Evolutionary conservation across 92 coral and sea anemone species (phyloP).

Genomic region (Scolanthus callimorphus): DNA sequence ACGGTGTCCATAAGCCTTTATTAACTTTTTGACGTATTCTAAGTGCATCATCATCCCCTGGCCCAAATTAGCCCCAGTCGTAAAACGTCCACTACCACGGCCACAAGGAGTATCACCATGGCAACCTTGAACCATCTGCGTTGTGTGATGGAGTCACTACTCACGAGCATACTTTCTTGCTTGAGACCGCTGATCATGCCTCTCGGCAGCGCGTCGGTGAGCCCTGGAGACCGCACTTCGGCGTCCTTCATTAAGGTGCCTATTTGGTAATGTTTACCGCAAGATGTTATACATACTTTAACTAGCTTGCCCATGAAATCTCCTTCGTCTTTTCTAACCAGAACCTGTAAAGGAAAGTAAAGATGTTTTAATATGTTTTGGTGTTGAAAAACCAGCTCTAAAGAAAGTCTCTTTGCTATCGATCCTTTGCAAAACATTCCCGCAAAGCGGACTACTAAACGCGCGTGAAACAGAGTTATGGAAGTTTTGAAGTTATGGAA

Average conservation of each 20-base stretch:
- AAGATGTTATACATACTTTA: conserved; percentile 67
- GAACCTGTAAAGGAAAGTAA: conserved; percentile 44
- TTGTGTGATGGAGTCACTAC: conserved; percentile 7
- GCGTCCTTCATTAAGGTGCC: conserved; percentile 65
- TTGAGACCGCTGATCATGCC: conserved; percentile 92
- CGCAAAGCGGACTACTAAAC: too few relatives aligned
- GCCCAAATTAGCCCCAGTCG: conserved; percentile 68
- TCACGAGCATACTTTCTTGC: conserved; percentile 13
- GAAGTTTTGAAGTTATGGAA: too few relatives aligned
- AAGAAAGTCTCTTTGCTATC: too few relatives aligned
- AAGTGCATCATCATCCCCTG: conserved; percentile 16
- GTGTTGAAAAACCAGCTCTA: too few relatives aligned
- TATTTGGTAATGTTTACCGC: conserved; percentile 87
- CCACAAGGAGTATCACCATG: conserved; percentile 62
- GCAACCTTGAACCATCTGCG: conserved; percentile 60
- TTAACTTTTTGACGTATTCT: neutral
- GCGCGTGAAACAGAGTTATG: too few relatives aligned
- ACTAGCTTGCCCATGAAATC: conserved; percentile 94
- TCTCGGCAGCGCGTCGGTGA: conserved; percentile 85
- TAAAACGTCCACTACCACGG: conserved; percentile 56
- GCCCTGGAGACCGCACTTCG: conserved; percentile 79
- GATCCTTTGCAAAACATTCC: neutral
- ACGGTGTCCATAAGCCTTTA: too few relatives aligned
- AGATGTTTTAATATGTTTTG: neutral
- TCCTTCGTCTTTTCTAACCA: conserved; percentile 92